Conservation (phyloP, 2,113 vertebrate species). For the Tragelaphus scriptus region DNA sequence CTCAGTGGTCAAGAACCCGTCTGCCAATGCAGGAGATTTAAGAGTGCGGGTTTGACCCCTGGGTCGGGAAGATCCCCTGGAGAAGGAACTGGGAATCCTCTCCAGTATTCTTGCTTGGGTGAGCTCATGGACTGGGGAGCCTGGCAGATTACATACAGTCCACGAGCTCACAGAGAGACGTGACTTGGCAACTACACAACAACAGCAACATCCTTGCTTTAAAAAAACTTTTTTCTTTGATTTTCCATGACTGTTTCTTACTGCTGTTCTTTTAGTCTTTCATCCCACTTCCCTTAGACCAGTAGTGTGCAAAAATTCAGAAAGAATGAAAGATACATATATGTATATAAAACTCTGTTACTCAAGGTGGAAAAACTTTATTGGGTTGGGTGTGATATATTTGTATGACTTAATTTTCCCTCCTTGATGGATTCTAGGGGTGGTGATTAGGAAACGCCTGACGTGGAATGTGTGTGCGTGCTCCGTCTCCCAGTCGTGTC, state of each 20-base stretch:
- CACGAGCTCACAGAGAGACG: not conserved
- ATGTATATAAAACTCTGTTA: not conserved
- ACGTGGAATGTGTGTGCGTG: not conserved
- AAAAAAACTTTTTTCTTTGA: not conserved
- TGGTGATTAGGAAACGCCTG: not conserved
- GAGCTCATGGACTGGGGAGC: not conserved
- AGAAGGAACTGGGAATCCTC: not conserved
- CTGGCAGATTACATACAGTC: not conserved
- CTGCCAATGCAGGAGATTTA: not conserved
- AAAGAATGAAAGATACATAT: not conserved
- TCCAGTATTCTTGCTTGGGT: not conserved
- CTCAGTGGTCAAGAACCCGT: not conserved
- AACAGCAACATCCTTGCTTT: not conserved
- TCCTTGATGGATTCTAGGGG: not conserved
- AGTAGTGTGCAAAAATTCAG: not conserved
- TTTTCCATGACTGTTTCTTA: not conserved
- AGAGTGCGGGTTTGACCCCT: not conserved
- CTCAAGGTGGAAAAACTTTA: not conserved
- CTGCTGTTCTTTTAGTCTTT: not conserved
- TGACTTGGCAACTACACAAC: not conserved
- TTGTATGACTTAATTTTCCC: not conserved
- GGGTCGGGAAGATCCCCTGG: not conserved
- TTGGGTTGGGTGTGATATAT: not conserved
- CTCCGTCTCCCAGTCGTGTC: not conserved
- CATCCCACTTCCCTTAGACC: no score